These are phyloP conservation scores for Drosophila affinis DNA, from an alignment of 2,888 invertebrate species.

Conservation along the genomic window DNA sequence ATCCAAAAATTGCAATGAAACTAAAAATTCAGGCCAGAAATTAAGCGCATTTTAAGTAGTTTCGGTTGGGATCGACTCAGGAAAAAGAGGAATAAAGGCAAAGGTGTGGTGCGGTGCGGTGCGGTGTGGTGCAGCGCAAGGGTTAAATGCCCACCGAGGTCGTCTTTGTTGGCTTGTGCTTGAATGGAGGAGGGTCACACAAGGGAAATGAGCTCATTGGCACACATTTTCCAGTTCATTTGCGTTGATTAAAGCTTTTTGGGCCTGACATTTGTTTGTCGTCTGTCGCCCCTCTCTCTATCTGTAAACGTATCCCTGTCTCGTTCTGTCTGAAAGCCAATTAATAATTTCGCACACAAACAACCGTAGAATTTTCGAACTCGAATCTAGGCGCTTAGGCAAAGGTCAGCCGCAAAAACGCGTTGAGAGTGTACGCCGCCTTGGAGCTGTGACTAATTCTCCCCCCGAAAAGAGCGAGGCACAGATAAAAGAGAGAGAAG, in stretches of 20 bases:
- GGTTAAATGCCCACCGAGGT: conserved; percentile 69
- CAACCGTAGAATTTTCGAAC: conserved; percentile 37
- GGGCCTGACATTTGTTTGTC: conserved; percentile 48
- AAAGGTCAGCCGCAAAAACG: conserved; percentile 53
- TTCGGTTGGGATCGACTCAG: conserved; percentile 8
- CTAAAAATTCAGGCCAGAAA: conserved; percentile 48
- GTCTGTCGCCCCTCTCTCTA: conserved; percentile 12
- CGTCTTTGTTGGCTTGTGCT: conserved; percentile 52
- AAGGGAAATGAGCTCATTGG: conserved; percentile 76
- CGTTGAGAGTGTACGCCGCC: neutral
- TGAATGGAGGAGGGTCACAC: conserved; percentile 42
- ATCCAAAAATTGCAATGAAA: conserved; percentile 63
- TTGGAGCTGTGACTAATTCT: conserved; percentile 57
- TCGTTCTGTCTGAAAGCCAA: conserved; percentile 52
- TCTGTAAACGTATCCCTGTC: conserved; percentile 7
- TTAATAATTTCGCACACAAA: conserved; percentile 62
- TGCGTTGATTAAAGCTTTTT: conserved; percentile 70
- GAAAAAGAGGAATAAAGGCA: neutral
- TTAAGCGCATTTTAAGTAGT: conserved; percentile 68
- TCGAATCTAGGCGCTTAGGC: conserved; percentile 13
- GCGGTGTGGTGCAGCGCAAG: conserved; percentile 36
- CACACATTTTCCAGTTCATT: conserved; percentile 77
- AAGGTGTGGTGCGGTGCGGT: neutral
- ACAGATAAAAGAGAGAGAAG: neutral
- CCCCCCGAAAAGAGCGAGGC: conserved; percentile 4